Conservation (phyloP, 2,888 invertebrate species). For the Anticlea derivata region DNA sequence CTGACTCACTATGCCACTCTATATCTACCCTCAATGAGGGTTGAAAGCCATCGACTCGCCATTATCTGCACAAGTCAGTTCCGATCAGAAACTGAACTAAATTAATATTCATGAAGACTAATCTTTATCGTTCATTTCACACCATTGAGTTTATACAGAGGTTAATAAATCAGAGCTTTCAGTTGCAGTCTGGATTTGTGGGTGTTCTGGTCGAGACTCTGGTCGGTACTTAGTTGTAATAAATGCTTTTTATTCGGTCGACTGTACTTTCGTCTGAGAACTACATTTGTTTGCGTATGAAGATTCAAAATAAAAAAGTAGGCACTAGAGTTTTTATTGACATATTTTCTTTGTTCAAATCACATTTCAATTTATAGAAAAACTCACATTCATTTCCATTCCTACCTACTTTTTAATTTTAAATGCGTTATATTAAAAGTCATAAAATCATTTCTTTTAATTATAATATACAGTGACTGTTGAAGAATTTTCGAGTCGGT, state of each 20-base stretch:
- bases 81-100: constrained; percentile 45
- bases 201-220: constrained; percentile 19
- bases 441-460: not conserved
- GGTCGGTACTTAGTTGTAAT: constrained; percentile 13
- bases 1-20: constrained; percentile 3
- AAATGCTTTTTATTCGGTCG: constrained; percentile 19
- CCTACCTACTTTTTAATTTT: too few species aligned
- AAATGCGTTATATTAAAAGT: too few species aligned
- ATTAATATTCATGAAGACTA: constrained; percentile 59
- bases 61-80: constrained; percentile 49
- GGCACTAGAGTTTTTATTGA: too few species aligned
- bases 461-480: too few species aligned
- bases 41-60: constrained; percentile 40
- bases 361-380: too few species aligned
- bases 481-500: not conserved
- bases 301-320: too few species aligned
- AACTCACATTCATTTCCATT: too few species aligned
- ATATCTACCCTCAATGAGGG: constrained; percentile 26
- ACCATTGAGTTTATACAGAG: constrained; percentile 58
- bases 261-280: constrained; percentile 7
- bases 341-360: too few species aligned
- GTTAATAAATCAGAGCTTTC: constrained; percentile 59
- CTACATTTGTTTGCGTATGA: not conserved
- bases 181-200: constrained; percentile 38
- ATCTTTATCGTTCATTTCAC: constrained; percentile 63